Base-by-base conservation (phyloP, 2,888 invertebrate genomes). In the Lucinisca nassula region DNA sequence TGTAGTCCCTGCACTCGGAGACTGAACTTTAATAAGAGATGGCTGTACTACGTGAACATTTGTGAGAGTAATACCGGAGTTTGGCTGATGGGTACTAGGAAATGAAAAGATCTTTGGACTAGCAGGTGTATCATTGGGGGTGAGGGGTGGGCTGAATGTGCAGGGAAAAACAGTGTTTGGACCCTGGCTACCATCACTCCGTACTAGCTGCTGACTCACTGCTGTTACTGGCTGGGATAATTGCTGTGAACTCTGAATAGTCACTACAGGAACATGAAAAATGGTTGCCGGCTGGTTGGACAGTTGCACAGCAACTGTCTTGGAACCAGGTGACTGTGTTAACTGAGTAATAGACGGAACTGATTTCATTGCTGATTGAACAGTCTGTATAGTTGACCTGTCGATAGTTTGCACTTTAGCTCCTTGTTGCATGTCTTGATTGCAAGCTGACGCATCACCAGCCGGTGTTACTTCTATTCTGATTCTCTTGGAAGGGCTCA, bases 71-170 rank as follows among this genome's bases (percentile, higher is more conserved):
- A 84, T 74, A 49, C 51, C 80, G n/a, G 74, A 49, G 17, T 38
- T 81, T 12, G 85, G 74, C 45, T 67, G 67, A 2, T 77, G 78
- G 27, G 85, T 78, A 27, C 75, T 80, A 24, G 91, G 85, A 77
- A 90, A 85, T 1, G 90, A 55, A 61, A 89, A 84, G 37, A 91
- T 79, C 30, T 84, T 75, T 17, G 89, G 87, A 84, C 85, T 88
- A 51, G 87, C 74, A 32, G 81, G 73, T 17, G 32, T 79, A 45
- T 81, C 76, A 37, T 80, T 84, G 0, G 91, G 90, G n/a, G 92
- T 92, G 24, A 91, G 51, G 14, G 92, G 91, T 14, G 92, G 92
- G 83, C 92, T 94, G 73, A 93, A 92, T 37, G 92, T 92, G n/a
- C 92, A 73, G 24, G 94, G 94, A 32, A 94, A 84, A 74, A 90